Evolutionary conservation across 2,113 vertebrate species (phyloP).

Genomic region (Zosterops hypoxanthus): DNA sequence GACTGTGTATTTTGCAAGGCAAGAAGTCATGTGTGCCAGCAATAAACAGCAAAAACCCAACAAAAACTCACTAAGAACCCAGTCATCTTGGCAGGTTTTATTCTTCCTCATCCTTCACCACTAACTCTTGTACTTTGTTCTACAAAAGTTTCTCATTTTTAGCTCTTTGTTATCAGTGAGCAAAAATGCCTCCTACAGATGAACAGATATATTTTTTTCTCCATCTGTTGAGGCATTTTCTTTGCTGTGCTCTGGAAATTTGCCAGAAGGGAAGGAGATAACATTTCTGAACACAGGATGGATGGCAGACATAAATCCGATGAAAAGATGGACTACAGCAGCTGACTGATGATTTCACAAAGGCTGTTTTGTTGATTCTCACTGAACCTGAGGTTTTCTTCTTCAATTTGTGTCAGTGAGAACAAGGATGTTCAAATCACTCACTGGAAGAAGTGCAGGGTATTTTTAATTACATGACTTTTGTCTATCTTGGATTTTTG

Average conservation of each 20-base stretch:
- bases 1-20: background rate
- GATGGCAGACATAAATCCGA: background rate
- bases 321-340: background rate
- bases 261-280: slow-evolving; percentile 32
- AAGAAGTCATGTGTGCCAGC: background rate
- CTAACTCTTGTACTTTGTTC: background rate
- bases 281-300: background rate
- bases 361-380: background rate
- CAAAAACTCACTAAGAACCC: background rate
- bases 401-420: background rate
- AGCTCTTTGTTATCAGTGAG: background rate
- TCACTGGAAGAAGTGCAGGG: background rate
- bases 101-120: background rate
- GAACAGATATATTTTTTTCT: background rate
- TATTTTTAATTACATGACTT: background rate
- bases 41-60: background rate
- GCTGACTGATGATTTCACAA: slow-evolving; percentile 11
- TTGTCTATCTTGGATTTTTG: background rate
- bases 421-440: background rate
- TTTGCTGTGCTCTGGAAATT: slow-evolving; percentile 15
- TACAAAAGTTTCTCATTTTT: background rate
- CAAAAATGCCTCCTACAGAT: slow-evolving; percentile 11
- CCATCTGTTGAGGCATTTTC: background rate
- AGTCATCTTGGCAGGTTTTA: background rate
- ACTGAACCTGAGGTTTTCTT: background rate